These are phyloP conservation scores for Palloptera scutellata DNA, from an alignment of 2,888 invertebrate species.

Conservation along the genomic window DNA sequence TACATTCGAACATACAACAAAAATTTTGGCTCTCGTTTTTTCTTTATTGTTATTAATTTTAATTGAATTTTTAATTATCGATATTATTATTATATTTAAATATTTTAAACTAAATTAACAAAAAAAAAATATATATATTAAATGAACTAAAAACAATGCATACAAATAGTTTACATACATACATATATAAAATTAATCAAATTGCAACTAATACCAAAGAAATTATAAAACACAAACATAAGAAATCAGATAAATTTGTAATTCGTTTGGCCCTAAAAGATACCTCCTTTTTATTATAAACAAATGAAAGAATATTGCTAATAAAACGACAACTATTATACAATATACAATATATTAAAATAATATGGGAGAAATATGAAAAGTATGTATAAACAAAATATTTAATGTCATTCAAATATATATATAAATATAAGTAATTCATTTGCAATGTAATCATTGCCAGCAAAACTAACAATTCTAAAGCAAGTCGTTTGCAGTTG, in stretches of 20 bases:
- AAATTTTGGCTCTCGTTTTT: constrained; percentile 15
- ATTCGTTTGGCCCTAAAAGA: constrained; percentile 36
- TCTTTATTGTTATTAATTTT: constrained; percentile 21
- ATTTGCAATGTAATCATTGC: constrained; percentile 3
- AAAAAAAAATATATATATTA: constrained; percentile 12
- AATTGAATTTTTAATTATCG: constrained; percentile 22
- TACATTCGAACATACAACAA: constrained; percentile 31
- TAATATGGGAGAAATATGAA: neutral
- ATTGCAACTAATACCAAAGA: constrained; percentile 32
- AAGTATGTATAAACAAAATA: constrained; percentile 26
- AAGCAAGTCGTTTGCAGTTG: neutral
- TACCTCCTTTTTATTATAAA: constrained; percentile 35
- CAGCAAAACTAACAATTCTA: too few relatives aligned
- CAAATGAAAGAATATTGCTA: neutral
- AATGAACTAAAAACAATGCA: constrained; percentile 3
- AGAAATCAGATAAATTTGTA: neutral
- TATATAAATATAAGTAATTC: constrained; percentile 9
- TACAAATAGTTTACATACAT: constrained; percentile 10
- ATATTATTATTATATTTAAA: constrained; percentile 17
- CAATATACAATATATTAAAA: neutral
- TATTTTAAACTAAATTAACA: constrained; percentile 25
- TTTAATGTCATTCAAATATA: constrained; percentile 27
- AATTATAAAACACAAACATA: constrained; percentile 10
- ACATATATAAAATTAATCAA: constrained; percentile 19
- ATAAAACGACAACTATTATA: neutral